Conservation (phyloP, 2,113 vertebrate species). For the Fulmarus glacialis region DNA sequence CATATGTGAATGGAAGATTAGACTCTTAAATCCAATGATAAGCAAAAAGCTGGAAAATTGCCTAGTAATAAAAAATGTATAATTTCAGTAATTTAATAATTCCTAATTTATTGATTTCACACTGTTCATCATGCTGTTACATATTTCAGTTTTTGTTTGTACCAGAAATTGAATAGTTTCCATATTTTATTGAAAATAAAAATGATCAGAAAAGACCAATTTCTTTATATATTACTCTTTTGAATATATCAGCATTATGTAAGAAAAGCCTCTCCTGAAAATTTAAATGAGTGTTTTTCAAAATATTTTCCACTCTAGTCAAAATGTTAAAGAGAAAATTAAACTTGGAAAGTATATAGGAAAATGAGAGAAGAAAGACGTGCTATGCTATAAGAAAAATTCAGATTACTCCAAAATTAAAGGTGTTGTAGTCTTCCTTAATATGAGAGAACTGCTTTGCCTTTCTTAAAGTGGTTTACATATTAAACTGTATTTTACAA, state of each 20-base stretch:
- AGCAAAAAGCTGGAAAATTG: background rate
- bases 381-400: constrained; percentile 20
- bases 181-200: background rate
- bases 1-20: background rate
- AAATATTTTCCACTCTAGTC: constrained; percentile 21
- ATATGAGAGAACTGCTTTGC: background rate
- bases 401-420: background rate
- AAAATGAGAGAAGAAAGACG: background rate
- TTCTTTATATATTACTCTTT: background rate
- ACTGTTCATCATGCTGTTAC: background rate
- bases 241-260: background rate
- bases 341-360: background rate
- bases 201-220: background rate
- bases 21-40: background rate
- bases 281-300: background rate
- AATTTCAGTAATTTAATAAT: background rate
- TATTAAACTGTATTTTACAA: background rate
- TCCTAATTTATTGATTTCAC: background rate
- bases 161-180: background rate
- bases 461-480: background rate
- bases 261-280: background rate
- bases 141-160: background rate
- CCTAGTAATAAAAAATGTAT: background rate
- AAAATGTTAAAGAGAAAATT: background rate
- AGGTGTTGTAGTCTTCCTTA: background rate